Base-by-base conservation (phyloP, 1,140 invertebrate genomes). In the Zaprionus inermis region DNA sequence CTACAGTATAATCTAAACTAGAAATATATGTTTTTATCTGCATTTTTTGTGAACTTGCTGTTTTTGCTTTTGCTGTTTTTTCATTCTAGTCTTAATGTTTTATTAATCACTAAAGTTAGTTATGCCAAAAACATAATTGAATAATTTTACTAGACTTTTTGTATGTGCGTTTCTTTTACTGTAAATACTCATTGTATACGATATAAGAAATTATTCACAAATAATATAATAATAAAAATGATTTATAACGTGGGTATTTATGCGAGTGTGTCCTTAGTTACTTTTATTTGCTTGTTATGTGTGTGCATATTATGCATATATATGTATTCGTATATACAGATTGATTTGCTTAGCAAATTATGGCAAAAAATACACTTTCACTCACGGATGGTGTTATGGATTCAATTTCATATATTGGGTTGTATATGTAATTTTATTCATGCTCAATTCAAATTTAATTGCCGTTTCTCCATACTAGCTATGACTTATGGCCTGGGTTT, bases 321-420 rank as follows among this genome's bases (percentile, higher is more conserved):
- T 36, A 20, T 71, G 11, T 41, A 11, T 46, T 58, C 41, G 52
- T 63, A 74, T 81, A 65, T 72, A 73, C 64, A 72, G 49, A 46
- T 76, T 73, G 65, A 90, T 90, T 90, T 90, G 86, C 86, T 90
- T 77, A 82, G 86, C 86, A 90, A 90, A 90, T 90, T 90, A 90
- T 90, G 86, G 86, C 86, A 90, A 73, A 88, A 65, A 63, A 65
- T 78, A 75, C 63, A 77, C 63, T 44, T 49, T 59, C 41, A 49
- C 70, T 32, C 36, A n/a, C 46, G 16, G 64, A 41, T 44, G 7
- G 41, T 18, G 1, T 4, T 57, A 20, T 57, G 14, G 14, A 5
- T n/a, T 54, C 36, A 46, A 24, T 57, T 46, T 55, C 30, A 28
- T 64, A 52, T 69, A 49, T 30, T 44, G 34, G 34, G 64, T 71